Evolutionary conservation across 1,140 invertebrate genomes (phyloP), one percentile per base, ranked within the genome.

Genomic region (Gryon sp.): DNA sequence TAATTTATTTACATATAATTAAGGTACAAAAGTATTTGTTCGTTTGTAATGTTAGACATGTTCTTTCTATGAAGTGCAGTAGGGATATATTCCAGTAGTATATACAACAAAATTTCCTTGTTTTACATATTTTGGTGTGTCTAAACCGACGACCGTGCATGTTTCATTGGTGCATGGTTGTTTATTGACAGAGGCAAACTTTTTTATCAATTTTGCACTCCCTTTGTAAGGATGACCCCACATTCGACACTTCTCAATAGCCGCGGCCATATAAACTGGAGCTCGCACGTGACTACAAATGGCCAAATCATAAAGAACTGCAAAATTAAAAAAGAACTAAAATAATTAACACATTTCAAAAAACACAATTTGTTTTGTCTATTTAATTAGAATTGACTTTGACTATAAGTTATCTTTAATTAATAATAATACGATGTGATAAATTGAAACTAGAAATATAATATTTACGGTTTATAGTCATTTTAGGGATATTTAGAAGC

Each of bases 261-360:
- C 79, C 1, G 77, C 77, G 4, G 75, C 70, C 78, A 81, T 76
- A n/a, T 83, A 81, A 9, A 73, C 9, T 4, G 81, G 68, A 14
- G 81, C 81, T 15, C 78, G 69, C 0, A 24, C 41, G 46, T 82
- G 81, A 63, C 53, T 77, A 15, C 81, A 82, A 2, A 65, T 69
- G 2, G 70, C 81, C 45, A 82, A 55, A 73, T 82, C 78, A 32
- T 79, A 78, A 19, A 82, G 7, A 34, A 82, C 79, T 78, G 38
- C 4, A 57, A n/a, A n/a, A n/a, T n/a, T n/a, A n/a, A n/a, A n/a
- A n/a, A n/a, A n/a, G n/a, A n/a, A n/a, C n/a, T n/a, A n/a, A n/a
- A n/a, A n/a, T n/a, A n/a, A n/a, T n/a, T n/a, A n/a, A n/a, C n/a
- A n/a, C n/a, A n/a, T n/a, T n/a, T n/a, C n/a, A n/a, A n/a, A n/a